phyloP scores from a whole-genome alignment of 2,113 vertebrate species.

The Puntigrus tetrazona region DNA sequence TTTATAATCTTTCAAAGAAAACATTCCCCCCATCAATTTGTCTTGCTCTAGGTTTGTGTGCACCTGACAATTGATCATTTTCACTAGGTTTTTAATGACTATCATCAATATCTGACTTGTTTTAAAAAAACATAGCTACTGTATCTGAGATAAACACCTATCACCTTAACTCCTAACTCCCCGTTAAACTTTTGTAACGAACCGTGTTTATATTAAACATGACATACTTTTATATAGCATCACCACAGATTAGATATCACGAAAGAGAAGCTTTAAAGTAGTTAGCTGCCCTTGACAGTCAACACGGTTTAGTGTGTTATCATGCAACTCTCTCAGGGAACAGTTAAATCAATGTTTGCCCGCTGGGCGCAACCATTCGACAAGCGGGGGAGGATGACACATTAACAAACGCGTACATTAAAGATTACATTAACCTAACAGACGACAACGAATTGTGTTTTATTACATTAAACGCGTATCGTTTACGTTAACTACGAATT shows the following conservation, averaged over 20 bases:
- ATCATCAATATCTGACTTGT: not conserved
- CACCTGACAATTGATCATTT: not conserved
- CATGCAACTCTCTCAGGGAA: conserved; percentile 57
- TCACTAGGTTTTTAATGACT: not conserved
- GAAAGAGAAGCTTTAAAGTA: too few species aligned
- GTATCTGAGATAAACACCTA: not conserved
- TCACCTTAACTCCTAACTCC: not conserved
- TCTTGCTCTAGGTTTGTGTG: not conserved
- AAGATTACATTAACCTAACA: not conserved
- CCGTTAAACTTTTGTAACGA: not conserved
- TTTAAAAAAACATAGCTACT: not conserved
- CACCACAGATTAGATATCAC: not conserved
- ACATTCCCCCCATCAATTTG: not conserved
- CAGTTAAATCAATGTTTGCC: conserved; percentile 63
- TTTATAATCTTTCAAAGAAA: not conserved
- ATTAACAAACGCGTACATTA: not conserved
- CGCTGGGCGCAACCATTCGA: conserved; percentile 50
- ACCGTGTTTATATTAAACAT: not conserved
- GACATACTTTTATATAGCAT: not conserved
- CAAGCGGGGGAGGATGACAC: not conserved
- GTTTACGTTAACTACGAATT: not conserved
- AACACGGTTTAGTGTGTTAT: conserved; percentile 44
- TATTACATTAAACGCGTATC: fast-evolving
- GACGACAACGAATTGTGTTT: not conserved
- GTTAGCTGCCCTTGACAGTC: not conserved